Conservation (phyloP, 2,113 vertebrate genomes). For the Paramisgurnus dabryanus region DNA sequence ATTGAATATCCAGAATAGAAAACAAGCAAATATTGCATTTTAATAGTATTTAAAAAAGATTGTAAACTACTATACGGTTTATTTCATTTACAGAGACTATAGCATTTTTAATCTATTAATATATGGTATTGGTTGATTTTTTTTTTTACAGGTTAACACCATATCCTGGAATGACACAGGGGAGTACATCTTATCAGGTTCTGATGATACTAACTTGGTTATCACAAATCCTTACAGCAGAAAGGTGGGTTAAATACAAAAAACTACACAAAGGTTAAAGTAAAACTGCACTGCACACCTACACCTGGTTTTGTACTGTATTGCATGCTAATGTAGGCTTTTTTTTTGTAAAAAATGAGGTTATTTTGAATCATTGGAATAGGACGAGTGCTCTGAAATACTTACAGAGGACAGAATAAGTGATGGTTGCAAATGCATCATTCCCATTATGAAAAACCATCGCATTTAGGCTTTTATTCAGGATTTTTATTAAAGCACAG, state of each 20-base stretch:
- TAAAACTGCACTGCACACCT: neutral
- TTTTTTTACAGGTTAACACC: constrained; percentile 87
- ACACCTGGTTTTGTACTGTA: neutral
- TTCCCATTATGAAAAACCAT: neutral
- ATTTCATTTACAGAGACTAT: too few species aligned
- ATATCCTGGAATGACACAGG: constrained; percentile 99
- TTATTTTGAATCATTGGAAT: neutral
- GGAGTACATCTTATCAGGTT: constrained; percentile 96
- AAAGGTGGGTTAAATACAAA: constrained; percentile 78
- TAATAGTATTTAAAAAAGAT: too few species aligned
- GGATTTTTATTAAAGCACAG: too few species aligned
- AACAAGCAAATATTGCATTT: too few species aligned
- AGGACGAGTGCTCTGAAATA: neutral
- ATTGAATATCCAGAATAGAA: too few species aligned
- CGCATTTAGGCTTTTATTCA: too few species aligned
- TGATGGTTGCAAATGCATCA: neutral
- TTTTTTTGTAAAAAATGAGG: neutral
- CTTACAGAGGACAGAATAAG: neutral
- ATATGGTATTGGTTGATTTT: neutral
- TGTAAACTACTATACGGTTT: too few species aligned
- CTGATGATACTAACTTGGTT: constrained; percentile 95
- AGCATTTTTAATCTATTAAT: too few species aligned
- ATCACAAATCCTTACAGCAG: constrained; percentile 96
- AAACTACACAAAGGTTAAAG: neutral
- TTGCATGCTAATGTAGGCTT: neutral